A percentile compares a stretch with the other conserved stretches of the same genome.
Evolutionary conservation across 2,797 vertebrate genomes (phyloP).

Genomic region (Echiichthys vipera): DNA sequence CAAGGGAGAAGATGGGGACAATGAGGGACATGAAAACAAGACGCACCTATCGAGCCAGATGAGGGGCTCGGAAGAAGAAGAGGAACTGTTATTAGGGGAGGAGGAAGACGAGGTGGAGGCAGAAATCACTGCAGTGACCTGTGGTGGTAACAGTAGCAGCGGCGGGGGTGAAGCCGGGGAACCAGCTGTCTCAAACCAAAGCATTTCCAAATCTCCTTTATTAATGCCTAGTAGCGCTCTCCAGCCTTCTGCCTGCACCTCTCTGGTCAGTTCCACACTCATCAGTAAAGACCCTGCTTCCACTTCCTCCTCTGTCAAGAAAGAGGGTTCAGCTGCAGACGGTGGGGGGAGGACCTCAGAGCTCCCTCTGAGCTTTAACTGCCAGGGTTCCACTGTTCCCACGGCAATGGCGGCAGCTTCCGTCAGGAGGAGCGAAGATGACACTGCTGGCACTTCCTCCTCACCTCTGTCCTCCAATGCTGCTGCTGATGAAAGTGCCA

Average conservation of each 20-base stretch:
- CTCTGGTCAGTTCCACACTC: conserved; percentile 86
- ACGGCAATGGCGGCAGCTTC: conserved; percentile 81
- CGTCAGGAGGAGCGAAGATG: conserved; percentile 92
- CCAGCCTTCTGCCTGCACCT: conserved; percentile 93
- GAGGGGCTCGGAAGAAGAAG: conserved; percentile 82
- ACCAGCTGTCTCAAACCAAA: conserved; percentile 99
- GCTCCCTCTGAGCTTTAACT: conserved; percentile 98
- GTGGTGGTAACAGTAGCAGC: conserved; percentile 89
- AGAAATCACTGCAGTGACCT: conserved; percentile 86
- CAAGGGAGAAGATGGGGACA: conserved; percentile 84
- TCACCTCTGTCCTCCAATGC: conserved; percentile 84
- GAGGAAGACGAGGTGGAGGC: conserved; percentile 92
- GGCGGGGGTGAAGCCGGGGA: conserved; percentile 88
- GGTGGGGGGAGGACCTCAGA: conserved; percentile 92
- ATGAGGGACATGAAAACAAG: conserved; percentile 89
- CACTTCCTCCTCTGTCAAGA: conserved; percentile 92
- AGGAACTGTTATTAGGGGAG: conserved; percentile 86
- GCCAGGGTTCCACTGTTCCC: conserved; percentile 88
- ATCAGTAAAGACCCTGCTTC: conserved; percentile 91
- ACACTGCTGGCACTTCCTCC: conserved; percentile 84
- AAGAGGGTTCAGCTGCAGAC: conserved; percentile 91
- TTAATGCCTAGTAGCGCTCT: conserved; percentile 98
- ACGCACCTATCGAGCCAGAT: conserved; percentile 87
- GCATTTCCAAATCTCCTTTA: conserved; percentile 99
- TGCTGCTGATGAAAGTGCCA: conserved; percentile 98